These are phyloP conservation scores for Hybognathus amarus DNA, from an alignment of 2,797 vertebrate species.

Conservation along the genomic window DNA sequence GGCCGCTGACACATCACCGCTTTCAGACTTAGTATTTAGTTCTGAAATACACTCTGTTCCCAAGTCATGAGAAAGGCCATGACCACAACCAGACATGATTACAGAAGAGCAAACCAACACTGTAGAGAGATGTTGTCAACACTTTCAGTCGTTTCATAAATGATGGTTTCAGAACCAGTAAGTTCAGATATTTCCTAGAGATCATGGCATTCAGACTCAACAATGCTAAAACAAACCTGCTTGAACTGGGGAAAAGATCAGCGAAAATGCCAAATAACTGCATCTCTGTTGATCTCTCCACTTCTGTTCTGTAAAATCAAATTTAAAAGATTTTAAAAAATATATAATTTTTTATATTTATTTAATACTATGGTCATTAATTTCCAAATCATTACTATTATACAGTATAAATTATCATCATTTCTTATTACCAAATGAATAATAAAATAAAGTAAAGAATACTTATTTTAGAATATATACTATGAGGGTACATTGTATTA, in stretches of 20 bases:
- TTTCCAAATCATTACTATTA: not conserved
- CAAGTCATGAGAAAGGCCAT: slow-evolving; percentile 13
- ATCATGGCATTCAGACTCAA: not conserved
- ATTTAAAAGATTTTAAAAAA: not conserved
- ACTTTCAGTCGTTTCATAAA: slow-evolving; percentile 28
- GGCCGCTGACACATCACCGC: too few relatives aligned
- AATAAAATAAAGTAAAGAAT: not conserved
- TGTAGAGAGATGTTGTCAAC: slow-evolving; percentile 22
- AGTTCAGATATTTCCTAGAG: slow-evolving; percentile 25
- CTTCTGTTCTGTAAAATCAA: slow-evolving; percentile 65
- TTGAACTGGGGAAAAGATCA: slow-evolving; percentile 73
- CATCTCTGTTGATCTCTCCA: slow-evolving; percentile 68
- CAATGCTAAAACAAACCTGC: slow-evolving; percentile 64
- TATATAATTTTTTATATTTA: not conserved
- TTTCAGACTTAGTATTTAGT: too few relatives aligned
- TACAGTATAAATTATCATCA: not conserved
- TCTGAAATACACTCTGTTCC: not conserved
- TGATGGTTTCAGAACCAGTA: slow-evolving; percentile 12
- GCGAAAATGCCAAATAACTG: slow-evolving; percentile 68
- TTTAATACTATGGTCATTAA: not conserved
- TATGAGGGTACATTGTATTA: not conserved
- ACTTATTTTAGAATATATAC: not conserved
- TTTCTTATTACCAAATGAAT: not conserved
- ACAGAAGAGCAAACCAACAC: slow-evolving; percentile 27
- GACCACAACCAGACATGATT: slow-evolving; percentile 41